These are phyloP conservation scores for Hemibagrus wyckioides DNA, from an alignment of 2,113 vertebrate species.

Conservation along the genomic window DNA sequence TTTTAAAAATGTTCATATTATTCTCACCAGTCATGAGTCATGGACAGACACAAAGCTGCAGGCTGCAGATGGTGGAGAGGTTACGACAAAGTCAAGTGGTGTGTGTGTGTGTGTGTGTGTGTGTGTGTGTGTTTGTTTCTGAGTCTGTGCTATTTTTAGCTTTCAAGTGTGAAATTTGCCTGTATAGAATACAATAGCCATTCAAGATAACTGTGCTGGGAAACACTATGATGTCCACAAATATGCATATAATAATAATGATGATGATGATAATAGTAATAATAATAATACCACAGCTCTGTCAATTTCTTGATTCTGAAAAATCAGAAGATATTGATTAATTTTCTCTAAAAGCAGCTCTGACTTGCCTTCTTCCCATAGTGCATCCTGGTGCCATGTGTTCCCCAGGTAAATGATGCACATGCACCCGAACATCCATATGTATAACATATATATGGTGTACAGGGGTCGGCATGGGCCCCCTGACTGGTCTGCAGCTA, in stretches of 20 bases:
- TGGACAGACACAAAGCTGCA: slow-evolving; percentile 26
- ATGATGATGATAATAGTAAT: background rate
- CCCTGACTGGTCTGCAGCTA: too few relatives aligned
- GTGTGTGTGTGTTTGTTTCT: slow-evolving; percentile 5
- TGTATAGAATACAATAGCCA: background rate
- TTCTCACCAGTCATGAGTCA: slow-evolving; percentile 32
- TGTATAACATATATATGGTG: too few relatives aligned
- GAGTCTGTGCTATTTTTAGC: slow-evolving; percentile 6
- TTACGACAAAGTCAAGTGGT: slow-evolving; percentile 3
- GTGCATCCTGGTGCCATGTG: too few relatives aligned
- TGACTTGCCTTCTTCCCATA: too few relatives aligned
- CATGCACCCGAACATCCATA: too few relatives aligned
- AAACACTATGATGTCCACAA: background rate
- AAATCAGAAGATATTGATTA: background rate
- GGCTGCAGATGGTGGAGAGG: slow-evolving; percentile 27
- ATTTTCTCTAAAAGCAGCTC: background rate
- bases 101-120: slow-evolving; percentile 5
- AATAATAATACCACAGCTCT: background rate
- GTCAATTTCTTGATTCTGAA: background rate
- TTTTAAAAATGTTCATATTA: slow-evolving; percentile 17
- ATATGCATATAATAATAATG: background rate
- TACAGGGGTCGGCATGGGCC: too few relatives aligned
- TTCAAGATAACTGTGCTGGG: background rate
- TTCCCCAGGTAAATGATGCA: too few relatives aligned
- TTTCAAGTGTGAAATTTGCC: slow-evolving; percentile 4